phyloP scores from a whole-genome alignment of 2,113 vertebrate species.

The Lagopus muta region DNA sequence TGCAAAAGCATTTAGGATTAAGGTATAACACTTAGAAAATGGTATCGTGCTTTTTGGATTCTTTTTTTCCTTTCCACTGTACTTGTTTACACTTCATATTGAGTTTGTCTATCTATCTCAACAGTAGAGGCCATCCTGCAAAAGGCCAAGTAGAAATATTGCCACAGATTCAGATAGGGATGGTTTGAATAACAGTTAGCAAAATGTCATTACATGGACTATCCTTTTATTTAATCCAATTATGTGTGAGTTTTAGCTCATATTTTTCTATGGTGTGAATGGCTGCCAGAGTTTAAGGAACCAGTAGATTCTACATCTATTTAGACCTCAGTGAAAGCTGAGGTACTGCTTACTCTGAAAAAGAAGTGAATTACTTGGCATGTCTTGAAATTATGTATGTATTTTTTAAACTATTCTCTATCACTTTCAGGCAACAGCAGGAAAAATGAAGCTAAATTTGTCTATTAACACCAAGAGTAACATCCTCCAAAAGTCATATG shows the following conservation, averaged over 20 bases:
- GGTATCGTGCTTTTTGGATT: neutral
- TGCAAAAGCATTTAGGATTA: conserved; percentile 27
- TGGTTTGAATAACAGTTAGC: neutral
- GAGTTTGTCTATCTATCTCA: neutral
- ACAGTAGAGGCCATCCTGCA: neutral
- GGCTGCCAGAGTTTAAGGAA: neutral
- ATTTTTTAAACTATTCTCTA: neutral
- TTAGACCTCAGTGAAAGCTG: neutral
- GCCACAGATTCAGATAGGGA: neutral
- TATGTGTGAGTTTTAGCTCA: neutral
- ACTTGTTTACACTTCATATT: neutral
- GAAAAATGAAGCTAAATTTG: neutral
- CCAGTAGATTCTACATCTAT: neutral
- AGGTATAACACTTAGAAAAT: neutral
- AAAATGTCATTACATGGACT: neutral
- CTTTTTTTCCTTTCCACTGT: neutral
- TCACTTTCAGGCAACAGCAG: neutral
- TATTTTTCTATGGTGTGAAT: neutral
- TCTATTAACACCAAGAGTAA: neutral
- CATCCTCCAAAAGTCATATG: neutral
- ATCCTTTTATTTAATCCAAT: neutral
- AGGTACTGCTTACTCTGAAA: neutral
- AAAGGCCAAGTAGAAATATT: neutral
- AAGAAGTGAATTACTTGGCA: neutral
- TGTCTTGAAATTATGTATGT: neutral